These are phyloP conservation scores for Barypeithes pellucidus DNA, from an alignment of 2,888 invertebrate species.

Conservation along the genomic window DNA sequence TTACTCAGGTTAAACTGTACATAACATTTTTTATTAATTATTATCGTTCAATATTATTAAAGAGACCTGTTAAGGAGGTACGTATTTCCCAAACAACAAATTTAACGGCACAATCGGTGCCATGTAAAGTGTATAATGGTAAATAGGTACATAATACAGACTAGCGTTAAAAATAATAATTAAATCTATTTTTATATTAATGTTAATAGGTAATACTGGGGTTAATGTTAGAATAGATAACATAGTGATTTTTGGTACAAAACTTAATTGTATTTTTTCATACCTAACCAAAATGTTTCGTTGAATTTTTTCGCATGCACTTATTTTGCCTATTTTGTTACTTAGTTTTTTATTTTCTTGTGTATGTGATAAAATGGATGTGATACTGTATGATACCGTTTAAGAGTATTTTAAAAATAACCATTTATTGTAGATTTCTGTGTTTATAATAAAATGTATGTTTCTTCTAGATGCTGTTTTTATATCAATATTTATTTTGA, in stretches of 20 bases:
- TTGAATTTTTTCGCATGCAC: slow-evolving; percentile 56
- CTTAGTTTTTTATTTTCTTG: slow-evolving; percentile 56
- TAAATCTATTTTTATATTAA: slow-evolving; percentile 56
- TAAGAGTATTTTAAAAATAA: slow-evolving; percentile 55
- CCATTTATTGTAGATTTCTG: slow-evolving; percentile 52
- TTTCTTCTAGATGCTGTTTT: slow-evolving; percentile 40
- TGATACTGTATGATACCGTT: slow-evolving; percentile 56
- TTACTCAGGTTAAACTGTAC: slow-evolving; percentile 39
- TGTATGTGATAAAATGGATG: slow-evolving; percentile 58
- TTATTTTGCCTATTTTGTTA: slow-evolving; percentile 53
- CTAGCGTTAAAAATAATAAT: slow-evolving; percentile 48
- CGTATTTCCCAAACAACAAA: slow-evolving; percentile 26
- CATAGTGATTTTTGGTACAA: slow-evolving; percentile 52
- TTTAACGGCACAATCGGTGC: slow-evolving; percentile 17
- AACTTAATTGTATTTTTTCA: slow-evolving; percentile 48
- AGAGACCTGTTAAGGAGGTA: slow-evolving; percentile 23
- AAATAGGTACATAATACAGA: slow-evolving; percentile 37
- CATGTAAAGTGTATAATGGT: slow-evolving; percentile 34
- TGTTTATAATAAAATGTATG: slow-evolving; percentile 55
- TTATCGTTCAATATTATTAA: no score
- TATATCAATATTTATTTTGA: no score
- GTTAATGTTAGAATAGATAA: slow-evolving; percentile 51
- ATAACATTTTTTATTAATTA: slow-evolving; percentile 29
- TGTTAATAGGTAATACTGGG: slow-evolving; percentile 50
- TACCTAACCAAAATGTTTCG: slow-evolving; percentile 44